Conservation (phyloP, 1,140 invertebrate species). For the Metaphire vulgaris region DNA sequence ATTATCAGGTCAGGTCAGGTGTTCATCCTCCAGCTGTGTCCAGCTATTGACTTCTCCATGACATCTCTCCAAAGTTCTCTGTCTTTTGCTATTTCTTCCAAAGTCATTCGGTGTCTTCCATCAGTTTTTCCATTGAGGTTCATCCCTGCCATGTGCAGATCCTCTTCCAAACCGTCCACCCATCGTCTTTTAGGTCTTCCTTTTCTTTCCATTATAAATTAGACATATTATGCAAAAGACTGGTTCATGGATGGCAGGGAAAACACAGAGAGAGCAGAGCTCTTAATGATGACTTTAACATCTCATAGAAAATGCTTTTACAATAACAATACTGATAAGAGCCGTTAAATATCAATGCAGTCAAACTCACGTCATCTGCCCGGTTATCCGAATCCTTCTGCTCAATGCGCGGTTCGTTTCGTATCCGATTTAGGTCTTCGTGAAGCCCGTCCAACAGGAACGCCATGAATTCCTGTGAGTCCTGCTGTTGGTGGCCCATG, state of each 20-base stretch:
- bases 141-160: too few relatives aligned
- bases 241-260: neutral
- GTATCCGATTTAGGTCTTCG: slow-evolving; percentile 63
- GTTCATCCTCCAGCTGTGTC: too few relatives aligned
- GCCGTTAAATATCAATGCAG: neutral
- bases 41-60: too few relatives aligned
- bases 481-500: slow-evolving; percentile 59
- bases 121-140: too few relatives aligned
- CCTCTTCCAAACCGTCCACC: neutral
- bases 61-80: too few relatives aligned
- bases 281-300: neutral
- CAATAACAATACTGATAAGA: too few relatives aligned
- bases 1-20: neutral
- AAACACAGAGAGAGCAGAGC: neutral
- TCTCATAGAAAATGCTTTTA: neutral
- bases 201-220: neutral
- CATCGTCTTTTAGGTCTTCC: neutral
- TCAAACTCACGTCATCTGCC: slow-evolving; percentile 51
- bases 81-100: too few relatives aligned
- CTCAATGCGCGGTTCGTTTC: slow-evolving; percentile 61
- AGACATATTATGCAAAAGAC: neutral
- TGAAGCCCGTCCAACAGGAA: slow-evolving; percentile 62
- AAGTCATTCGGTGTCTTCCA: too few relatives aligned
- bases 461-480: slow-evolving; percentile 60
- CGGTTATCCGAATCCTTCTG: slow-evolving; percentile 56